A percentile compares a stretch with the other conserved stretches of the same genome.
Conservation (phyloP, 2,888 invertebrate genomes). For the Phaonia tiefii region DNA sequence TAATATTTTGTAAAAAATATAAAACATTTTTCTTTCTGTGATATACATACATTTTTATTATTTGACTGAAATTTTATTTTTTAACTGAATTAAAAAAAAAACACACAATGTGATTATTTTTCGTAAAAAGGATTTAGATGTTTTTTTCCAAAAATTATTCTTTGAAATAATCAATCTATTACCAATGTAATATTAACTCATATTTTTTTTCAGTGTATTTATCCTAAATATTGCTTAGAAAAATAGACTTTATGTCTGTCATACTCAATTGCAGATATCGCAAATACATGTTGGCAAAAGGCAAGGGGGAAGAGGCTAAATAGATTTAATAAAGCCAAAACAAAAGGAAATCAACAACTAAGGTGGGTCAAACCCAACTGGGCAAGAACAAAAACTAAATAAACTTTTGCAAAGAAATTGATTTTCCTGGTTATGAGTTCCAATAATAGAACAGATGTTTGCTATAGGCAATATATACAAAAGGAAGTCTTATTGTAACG, state of each 20-base stretch:
- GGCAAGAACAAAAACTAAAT: background rate
- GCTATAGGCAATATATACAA: conserved; percentile 2
- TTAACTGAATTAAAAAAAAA: too few relatives aligned
- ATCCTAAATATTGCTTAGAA: background rate
- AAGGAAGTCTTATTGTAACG: background rate
- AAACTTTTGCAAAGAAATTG: conserved; percentile 12
- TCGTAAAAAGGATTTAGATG: too few relatives aligned
- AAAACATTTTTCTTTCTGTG: too few relatives aligned
- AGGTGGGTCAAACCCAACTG: background rate
- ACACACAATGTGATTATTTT: too few relatives aligned
- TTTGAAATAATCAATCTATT: too few relatives aligned
- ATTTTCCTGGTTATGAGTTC: conserved; percentile 31
- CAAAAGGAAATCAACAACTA: background rate
- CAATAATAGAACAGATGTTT: conserved; percentile 16
- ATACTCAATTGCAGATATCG: conserved; percentile 5
- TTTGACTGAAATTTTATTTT: too few relatives aligned
- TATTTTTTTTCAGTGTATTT: too few relatives aligned
- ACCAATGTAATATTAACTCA: too few relatives aligned
- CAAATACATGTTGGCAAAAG: background rate
- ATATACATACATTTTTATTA: too few relatives aligned
- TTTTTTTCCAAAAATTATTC: too few relatives aligned
- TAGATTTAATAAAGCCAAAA: conserved; percentile 10
- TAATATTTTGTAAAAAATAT: too few relatives aligned
- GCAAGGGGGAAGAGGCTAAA: background rate
- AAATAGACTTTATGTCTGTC: conserved; percentile 8